Evolutionary conservation across 1,140 invertebrate genomes (phyloP), one percentile per base, ranked within the genome.

Genomic region (Stenopsyche tienmushanensis): DNA sequence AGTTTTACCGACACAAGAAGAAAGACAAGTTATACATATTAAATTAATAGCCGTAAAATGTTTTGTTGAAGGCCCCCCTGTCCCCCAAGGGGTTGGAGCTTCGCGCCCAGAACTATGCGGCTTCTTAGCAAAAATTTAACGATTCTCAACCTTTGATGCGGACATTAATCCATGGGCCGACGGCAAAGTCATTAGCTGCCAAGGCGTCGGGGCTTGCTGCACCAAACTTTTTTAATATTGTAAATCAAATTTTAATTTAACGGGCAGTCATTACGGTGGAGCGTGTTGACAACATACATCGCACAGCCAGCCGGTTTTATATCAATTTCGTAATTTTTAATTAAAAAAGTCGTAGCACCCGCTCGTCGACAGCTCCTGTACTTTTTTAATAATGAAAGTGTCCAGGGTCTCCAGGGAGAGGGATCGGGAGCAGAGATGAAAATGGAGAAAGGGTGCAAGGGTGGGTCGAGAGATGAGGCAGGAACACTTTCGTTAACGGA

Each of bases 281-380:
- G 26, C 66, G 66, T 64, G 68, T 69, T 70, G 68, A 70, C 68
- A 66, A 60, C 68, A 70, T 64, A 70, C 60, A 66, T 70, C 68
- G 64, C 59, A 13, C 39, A 24, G 20, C 44, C 42, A 18, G 57
- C 34, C 57, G 47, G 55, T 67, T 65, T 66, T 79, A 79, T 80
- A 80, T 80, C 78, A 81, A 80, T 81, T 80, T 80, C 77, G 80
- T 80, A 79, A 81, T 80, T 80, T 80, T 81, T 80, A 81, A 80
- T 80, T 79, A 81, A 81, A 80, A 71, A 78, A 81, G 79, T 78
- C 78, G 76, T 78, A 76, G 49, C 25, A 34, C 60, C 78, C 77
- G 74, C 74, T 73, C 76, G 76, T 77, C 76, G 78, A 76, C 78
- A 77, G 62, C 55, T 26, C n/a, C 64, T 74, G 74, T 79, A 80